Evolutionary conservation across 2,797 vertebrate genomes (phyloP), one percentile per base, ranked within the genome.

Genomic region (Sandelia bainsii): DNA sequence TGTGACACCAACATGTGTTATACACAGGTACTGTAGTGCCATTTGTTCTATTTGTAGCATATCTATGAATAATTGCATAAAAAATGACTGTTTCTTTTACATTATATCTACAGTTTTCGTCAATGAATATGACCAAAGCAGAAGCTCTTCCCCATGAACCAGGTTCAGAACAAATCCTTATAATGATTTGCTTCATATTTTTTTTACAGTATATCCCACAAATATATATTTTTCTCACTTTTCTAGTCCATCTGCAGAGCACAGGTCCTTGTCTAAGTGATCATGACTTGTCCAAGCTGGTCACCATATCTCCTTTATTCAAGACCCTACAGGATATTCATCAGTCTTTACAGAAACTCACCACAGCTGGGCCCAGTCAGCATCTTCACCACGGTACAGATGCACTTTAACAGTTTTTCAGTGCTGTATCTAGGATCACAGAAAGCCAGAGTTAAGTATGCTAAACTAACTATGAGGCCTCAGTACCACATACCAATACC

Each of bases 301-400:
- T 95, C 76, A 88, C 85, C 42, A 79, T 95, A 57, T 94, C 95
- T 17, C 95, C 96, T 34, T 91, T 96, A 23, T 94, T 92, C 81
- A 95, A 90, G 82, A 96, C 94, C 2, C 91, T 96, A 42, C 87
- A 86, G 65, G 94, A 96, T 45, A 95, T 96, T 76, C 95, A 94
- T 54, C 90, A 94, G 59, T 94, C 91, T 51, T 84, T 96, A 62
- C 88, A 94, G 62, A 89, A 81, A 3, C 85, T 94, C 13, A 65
- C 67, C 27, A 19, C 50, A 49, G 34, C 63, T 27, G 69, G 82
- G 40, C 49, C 78, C 9, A 54, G 58, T 74, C 70, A 69, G 49
- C 57, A 51, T 56, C 73, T 61, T 11, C 60, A 62, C 58, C 52
- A 62, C 25, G 72, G 87, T 87, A 81, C n/a, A 34, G 16, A 20